Conservation (phyloP, 2,888 invertebrate species). For the Acheta domesticus region DNA sequence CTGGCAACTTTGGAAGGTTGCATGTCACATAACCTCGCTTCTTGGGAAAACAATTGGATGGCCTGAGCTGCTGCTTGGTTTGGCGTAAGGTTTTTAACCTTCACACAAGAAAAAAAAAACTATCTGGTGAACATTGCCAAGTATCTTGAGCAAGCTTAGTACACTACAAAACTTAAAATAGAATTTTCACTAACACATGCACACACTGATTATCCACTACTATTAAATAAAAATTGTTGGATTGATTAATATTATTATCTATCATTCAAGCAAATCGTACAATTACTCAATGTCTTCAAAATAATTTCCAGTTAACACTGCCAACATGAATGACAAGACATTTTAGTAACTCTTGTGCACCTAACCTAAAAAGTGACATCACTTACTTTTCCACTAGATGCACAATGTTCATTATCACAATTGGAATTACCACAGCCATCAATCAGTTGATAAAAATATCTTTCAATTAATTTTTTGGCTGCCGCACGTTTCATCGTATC, state of each 20-base stretch:
- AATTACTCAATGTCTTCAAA: not conserved
- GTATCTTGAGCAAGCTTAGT: not conserved
- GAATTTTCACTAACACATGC: not conserved
- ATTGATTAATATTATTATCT: too few species aligned
- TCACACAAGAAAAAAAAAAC: slow-evolving; percentile 36
- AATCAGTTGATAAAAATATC: slow-evolving; percentile 87
- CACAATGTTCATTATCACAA: slow-evolving; percentile 83
- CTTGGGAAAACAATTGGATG: slow-evolving; percentile 78
- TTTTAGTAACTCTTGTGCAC: not conserved
- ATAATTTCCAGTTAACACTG: not conserved
- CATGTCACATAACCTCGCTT: slow-evolving; percentile 76
- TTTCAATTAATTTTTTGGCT: slow-evolving; percentile 82
- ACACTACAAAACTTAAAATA: too few species aligned
- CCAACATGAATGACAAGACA: not conserved
- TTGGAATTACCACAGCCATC: slow-evolving; percentile 88
- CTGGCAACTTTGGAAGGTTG: slow-evolving; percentile 69
- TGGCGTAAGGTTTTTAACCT: slow-evolving; percentile 71
- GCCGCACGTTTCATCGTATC: slow-evolving; percentile 54
- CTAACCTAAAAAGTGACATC: slow-evolving; percentile 12
- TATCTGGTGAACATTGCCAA: not conserved
- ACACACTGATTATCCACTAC: not conserved
- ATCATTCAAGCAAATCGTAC: too few species aligned
- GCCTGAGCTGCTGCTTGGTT: slow-evolving; percentile 90
- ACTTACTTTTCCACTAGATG: slow-evolving; percentile 80
- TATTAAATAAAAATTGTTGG: too few species aligned